Conservation (phyloP, 2,888 invertebrate genomes). For the Stenichneumon culpator region DNA sequence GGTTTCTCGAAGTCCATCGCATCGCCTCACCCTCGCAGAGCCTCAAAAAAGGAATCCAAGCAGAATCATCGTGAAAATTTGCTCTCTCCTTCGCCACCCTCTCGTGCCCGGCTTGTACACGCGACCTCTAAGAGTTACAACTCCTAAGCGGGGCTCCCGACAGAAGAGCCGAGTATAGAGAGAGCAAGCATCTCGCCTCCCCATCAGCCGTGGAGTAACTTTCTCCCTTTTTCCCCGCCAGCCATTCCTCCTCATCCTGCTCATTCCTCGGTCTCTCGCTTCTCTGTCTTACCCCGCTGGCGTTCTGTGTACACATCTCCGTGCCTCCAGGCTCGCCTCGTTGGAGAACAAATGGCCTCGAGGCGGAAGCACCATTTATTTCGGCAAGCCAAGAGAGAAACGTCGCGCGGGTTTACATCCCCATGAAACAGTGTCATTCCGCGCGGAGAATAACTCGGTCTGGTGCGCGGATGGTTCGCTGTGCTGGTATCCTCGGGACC, state of each 20-base stretch:
- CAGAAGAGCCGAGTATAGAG: background rate
- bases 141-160: conserved; percentile 34
- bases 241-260: background rate
- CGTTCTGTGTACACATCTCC: background rate
- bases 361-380: conserved; percentile 74
- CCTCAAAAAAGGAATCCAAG: background rate
- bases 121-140: conserved; percentile 16
- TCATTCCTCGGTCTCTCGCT: conserved; percentile 28
- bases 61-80: background rate
- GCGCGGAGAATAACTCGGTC: conserved; percentile 65
- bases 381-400: conserved; percentile 71
- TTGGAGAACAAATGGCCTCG: conserved; percentile 72
- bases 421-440: conserved; percentile 74
- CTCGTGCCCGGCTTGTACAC: conserved; percentile 1
- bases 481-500: conserved; percentile 46
- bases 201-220: conserved; percentile 11
- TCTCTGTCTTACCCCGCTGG: conserved; percentile 11
- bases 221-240: conserved; percentile 8
- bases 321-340: conserved; percentile 57
- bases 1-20: background rate
- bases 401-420: conserved; percentile 73
- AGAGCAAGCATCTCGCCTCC: background rate
- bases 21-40: background rate
- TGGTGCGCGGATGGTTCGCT: conserved; percentile 39
- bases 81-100: conserved; percentile 7